Conservation (phyloP, 1,140 invertebrate species). For the Leptopilina boulardi region DNA sequence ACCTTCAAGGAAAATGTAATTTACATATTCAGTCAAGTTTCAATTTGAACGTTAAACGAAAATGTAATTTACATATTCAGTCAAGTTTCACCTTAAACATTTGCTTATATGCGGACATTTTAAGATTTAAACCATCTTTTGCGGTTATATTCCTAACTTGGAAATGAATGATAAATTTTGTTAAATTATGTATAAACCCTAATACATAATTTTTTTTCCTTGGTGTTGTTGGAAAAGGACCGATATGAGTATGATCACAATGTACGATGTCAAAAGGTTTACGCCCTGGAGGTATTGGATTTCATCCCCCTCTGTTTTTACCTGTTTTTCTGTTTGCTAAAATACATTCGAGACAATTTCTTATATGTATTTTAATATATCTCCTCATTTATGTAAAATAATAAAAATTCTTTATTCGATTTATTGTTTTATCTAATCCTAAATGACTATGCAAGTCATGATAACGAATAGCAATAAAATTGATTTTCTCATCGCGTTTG, state of each 20-base stretch:
- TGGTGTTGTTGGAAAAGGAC: constrained; percentile 35
- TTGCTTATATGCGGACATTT: too few relatives aligned
- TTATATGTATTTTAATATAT: constrained; percentile 40
- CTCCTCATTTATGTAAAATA: constrained; percentile 42
- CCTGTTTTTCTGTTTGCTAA: constrained; percentile 45
- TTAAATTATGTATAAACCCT: constrained; percentile 40
- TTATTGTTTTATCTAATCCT: constrained; percentile 36
- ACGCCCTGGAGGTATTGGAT: constrained; percentile 40
- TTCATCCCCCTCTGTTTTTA: constrained; percentile 43
- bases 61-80: too few relatives aligned
- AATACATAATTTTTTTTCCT: constrained; percentile 44
- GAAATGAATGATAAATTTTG: constrained; percentile 38
- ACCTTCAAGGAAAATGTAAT: too few relatives aligned
- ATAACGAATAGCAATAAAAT: constrained; percentile 24
- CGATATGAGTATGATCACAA: constrained; percentile 47
- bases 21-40: too few relatives aligned
- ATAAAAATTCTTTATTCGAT: constrained; percentile 32
- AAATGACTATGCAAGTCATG: constrained; percentile 38
- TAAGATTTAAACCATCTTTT: too few relatives aligned
- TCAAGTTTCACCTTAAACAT: too few relatives aligned
- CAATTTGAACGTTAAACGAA: too few relatives aligned
- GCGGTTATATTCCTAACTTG: constrained; percentile 19
- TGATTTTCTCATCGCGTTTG: constrained; percentile 29
- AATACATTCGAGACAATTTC: constrained; percentile 45
- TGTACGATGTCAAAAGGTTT: constrained; percentile 36